Conservation (phyloP, 2,888 invertebrate species). For the Diarsia rubi region DNA sequence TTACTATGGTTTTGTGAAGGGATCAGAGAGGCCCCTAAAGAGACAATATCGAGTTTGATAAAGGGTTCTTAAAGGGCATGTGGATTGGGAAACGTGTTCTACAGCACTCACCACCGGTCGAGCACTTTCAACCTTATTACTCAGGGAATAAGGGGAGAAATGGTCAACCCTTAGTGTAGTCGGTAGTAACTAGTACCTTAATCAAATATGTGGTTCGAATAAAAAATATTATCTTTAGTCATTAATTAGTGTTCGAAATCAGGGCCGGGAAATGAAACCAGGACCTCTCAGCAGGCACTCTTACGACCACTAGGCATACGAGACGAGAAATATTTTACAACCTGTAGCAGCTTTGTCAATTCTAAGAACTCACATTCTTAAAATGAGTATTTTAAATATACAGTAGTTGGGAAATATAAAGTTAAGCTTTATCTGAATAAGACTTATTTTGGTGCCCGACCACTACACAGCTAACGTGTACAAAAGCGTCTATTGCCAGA, state of each 20-base stretch:
- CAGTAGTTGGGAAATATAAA: background rate
- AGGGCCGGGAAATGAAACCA: too few relatives aligned
- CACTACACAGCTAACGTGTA: background rate
- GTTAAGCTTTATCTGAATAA: background rate
- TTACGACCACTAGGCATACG: too few relatives aligned
- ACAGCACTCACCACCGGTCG: too few relatives aligned
- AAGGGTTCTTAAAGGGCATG: constrained; percentile 11
- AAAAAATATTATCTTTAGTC: too few relatives aligned
- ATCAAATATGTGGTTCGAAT: background rate
- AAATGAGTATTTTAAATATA: background rate
- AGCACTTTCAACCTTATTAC: too few relatives aligned
- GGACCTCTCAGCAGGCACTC: too few relatives aligned
- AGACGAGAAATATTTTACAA: background rate
- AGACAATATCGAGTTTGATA: constrained; percentile 22
- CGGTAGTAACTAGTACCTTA: too few relatives aligned
- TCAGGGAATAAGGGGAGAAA: too few relatives aligned
- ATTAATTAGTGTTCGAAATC: too few relatives aligned
- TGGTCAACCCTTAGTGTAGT: too few relatives aligned
- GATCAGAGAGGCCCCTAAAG: constrained; percentile 19
- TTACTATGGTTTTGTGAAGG: constrained; percentile 31
- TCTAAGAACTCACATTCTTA: background rate
- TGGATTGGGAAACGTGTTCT: background rate
- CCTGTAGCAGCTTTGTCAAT: background rate
- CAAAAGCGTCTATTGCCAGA: background rate
- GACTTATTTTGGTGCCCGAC: background rate